Percentiles rank a stretch among this genome's conserved stretches.
phyloP scores from a whole-genome alignment of 2,888 invertebrate species.

The Patella depressa region DNA sequence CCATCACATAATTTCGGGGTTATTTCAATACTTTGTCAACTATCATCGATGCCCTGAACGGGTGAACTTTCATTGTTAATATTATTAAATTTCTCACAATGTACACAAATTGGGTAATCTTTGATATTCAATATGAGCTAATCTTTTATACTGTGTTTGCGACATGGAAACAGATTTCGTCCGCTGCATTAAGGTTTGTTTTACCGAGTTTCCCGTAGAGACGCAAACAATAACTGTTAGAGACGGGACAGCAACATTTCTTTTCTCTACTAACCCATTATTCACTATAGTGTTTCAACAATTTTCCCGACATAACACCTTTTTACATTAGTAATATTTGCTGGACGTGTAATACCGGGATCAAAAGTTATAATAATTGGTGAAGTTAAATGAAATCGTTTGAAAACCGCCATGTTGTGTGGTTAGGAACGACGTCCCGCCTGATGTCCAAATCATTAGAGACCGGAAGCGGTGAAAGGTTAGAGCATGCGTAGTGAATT shows the following conservation, averaged over 20 bases:
- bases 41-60: too few relatives aligned
- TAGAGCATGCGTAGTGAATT: neutral
- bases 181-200: neutral
- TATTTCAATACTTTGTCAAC: too few relatives aligned
- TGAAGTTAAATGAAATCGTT: too few relatives aligned
- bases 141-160: neutral
- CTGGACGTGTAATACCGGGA: neutral
- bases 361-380: too few relatives aligned
- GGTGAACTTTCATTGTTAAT: neutral
- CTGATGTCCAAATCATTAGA: neutral
- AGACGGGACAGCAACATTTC: neutral
- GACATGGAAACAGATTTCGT: neutral
- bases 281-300: neutral
- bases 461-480: neutral
- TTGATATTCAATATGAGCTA: slow-evolving; percentile 1
- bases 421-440: neutral
- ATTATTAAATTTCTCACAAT: slow-evolving; percentile 6
- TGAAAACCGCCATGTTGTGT: neutral
- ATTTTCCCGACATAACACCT: neutral
- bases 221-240: neutral
- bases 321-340: slow-evolving; percentile 10
- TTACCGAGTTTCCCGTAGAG: neutral
- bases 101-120: neutral
- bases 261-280: slow-evolving; percentile 1
- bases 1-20: too few relatives aligned